Percentiles rank a stretch among this genome's conserved stretches.
These are phyloP conservation scores for Ceratothoa steindachneri DNA, from an alignment of 2,888 invertebrate species.

Conservation along the genomic window DNA sequence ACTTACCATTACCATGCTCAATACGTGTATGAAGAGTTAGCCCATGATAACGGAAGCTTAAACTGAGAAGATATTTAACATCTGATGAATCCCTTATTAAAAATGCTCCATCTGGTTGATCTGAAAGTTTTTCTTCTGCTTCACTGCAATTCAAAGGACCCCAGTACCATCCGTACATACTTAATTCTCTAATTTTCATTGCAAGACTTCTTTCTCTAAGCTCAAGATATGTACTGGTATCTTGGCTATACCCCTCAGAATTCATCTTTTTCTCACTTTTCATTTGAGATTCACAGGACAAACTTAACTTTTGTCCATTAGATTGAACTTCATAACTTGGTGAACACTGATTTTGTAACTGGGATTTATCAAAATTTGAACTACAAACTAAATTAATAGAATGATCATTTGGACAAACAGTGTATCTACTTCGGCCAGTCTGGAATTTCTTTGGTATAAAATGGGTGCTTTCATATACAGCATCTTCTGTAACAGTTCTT, in stretches of 20 bases:
- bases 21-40: conserved; percentile 70
- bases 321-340: neutral
- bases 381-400: neutral
- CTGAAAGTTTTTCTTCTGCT: conserved; percentile 66
- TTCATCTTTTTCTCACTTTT: neutral
- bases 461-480: neutral
- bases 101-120: conserved; percentile 71
- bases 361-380: neutral
- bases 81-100: conserved; percentile 74
- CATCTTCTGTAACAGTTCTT: neutral
- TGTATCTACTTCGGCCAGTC: neutral
- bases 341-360: neutral
- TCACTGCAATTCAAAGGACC: conserved; percentile 55
- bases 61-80: conserved; percentile 65
- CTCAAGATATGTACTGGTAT: neutral
- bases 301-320: neutral
- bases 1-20: conserved; percentile 64
- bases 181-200: conserved; percentile 13
- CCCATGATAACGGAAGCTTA: conserved; percentile 67
- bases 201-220: neutral
- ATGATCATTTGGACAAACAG: neutral
- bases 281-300: neutral
- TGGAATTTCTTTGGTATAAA: neutral
- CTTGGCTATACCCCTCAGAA: neutral
- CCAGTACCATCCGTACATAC: conserved; percentile 43